Percentiles rank a stretch among this genome's conserved stretches.
Conservation (phyloP, 1,140 invertebrate species). For the Periplaneta americana region DNA sequence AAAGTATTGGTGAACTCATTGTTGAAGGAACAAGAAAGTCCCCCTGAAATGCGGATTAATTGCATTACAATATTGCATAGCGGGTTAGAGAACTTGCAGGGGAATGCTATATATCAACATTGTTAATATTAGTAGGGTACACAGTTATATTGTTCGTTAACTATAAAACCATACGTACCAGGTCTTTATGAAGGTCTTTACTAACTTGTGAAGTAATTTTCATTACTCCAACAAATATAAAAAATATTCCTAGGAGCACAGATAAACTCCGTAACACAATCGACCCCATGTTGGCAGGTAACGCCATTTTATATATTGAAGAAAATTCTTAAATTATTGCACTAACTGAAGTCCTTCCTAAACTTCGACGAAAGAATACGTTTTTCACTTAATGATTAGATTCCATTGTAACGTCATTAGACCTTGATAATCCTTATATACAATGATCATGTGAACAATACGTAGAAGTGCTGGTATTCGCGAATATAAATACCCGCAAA, state of each 20-base stretch:
- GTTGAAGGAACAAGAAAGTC: not conserved
- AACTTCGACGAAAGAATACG: not conserved
- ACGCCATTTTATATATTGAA: conserved; percentile 1
- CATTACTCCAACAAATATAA: conserved; percentile 89
- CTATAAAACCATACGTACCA: conserved; percentile 59
- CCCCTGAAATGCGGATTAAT: not conserved
- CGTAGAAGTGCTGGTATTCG: not conserved
- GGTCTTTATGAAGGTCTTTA: conserved; percentile 93
- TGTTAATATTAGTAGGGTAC: not conserved
- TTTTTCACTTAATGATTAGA: not conserved
- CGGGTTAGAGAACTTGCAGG: not conserved
- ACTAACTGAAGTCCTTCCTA: not conserved
- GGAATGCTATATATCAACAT: not conserved
- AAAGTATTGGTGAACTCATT: not conserved
- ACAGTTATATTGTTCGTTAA: not conserved
- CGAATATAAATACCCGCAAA: not conserved
- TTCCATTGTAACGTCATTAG: not conserved
- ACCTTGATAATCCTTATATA: not conserved
- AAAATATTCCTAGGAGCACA: conserved; percentile 88
- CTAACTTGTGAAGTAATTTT: conserved; percentile 88
- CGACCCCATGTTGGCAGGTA: conserved; percentile 48
- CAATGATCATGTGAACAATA: not conserved
- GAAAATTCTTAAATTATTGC: not conserved
- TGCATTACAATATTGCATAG: not conserved
- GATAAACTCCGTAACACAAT: conserved; percentile 87